phyloP scores from a whole-genome alignment of 2,888 invertebrate genomes.

The Biston stratarius region DNA sequence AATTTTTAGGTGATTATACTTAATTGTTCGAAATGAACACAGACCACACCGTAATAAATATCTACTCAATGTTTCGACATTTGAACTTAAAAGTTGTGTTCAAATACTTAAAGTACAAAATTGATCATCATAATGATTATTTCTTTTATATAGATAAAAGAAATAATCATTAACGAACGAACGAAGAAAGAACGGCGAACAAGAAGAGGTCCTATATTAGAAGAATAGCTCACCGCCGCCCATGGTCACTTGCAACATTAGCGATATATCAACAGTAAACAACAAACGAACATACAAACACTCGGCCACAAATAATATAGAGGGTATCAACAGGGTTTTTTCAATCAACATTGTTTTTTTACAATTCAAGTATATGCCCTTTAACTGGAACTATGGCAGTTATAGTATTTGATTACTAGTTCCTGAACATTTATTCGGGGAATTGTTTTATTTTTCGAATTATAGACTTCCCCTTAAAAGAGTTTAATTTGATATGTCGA shows the following conservation, averaged over 20 bases:
- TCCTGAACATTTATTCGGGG: background rate
- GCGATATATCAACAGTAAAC: too few relatives aligned
- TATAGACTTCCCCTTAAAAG: conserved; percentile 60
- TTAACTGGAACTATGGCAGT: background rate
- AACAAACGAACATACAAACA: too few relatives aligned
- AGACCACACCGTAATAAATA: background rate
- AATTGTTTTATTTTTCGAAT: conserved; percentile 12
- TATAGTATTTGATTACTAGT: background rate
- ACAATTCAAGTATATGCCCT: background rate
- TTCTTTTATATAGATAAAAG: too few relatives aligned
- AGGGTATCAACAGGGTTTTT: background rate
- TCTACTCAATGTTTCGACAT: background rate
- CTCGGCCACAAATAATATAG: too few relatives aligned
- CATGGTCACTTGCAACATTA: too few relatives aligned
- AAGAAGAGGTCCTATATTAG: too few relatives aligned
- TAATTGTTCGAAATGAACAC: background rate
- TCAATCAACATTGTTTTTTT: background rate
- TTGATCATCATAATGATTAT: too few relatives aligned
- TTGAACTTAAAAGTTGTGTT: background rate
- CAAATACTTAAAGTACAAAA: too few relatives aligned
- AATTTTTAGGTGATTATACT: too few relatives aligned
- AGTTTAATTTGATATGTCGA: conserved; percentile 76
- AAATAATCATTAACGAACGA: too few relatives aligned
- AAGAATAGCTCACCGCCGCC: too few relatives aligned
- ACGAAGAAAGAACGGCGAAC: too few relatives aligned